Conservation (phyloP, 2,113 vertebrate species). For the Antechinus flavipes region DNA sequence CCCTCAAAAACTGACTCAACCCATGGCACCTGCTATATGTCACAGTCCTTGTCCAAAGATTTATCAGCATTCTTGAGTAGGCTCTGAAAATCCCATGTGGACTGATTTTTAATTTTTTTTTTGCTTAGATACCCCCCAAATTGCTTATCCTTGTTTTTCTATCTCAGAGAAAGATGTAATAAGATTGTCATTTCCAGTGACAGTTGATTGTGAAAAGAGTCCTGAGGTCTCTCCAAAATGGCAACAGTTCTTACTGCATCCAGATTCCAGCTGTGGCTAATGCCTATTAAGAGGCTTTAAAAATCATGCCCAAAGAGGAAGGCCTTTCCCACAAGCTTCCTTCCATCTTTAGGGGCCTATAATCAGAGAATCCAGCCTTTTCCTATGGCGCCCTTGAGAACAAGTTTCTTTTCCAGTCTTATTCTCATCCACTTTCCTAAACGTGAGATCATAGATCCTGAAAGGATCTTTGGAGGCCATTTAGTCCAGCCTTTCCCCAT, state of each 20-base stretch:
- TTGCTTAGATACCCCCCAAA: background rate
- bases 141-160: background rate
- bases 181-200: background rate
- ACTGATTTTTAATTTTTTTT: background rate
- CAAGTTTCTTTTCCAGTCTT: background rate
- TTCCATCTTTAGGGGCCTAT: background rate
- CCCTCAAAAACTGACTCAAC: background rate
- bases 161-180: constrained; percentile 6
- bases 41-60: background rate
- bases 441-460: background rate
- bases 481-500: background rate
- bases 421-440: background rate
- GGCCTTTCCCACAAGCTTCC: background rate
- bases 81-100: accelerated
- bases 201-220: constrained; percentile 9
- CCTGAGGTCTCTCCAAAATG: background rate
- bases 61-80: background rate
- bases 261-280: background rate
- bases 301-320: background rate
- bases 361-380: background rate
- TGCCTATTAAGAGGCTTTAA: background rate
- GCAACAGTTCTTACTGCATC: background rate
- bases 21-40: background rate
- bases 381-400: background rate
- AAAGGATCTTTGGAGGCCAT: background rate